Evolutionary conservation across 1,140 invertebrate species (phyloP).

Genomic region (Brachionus angularis): DNA sequence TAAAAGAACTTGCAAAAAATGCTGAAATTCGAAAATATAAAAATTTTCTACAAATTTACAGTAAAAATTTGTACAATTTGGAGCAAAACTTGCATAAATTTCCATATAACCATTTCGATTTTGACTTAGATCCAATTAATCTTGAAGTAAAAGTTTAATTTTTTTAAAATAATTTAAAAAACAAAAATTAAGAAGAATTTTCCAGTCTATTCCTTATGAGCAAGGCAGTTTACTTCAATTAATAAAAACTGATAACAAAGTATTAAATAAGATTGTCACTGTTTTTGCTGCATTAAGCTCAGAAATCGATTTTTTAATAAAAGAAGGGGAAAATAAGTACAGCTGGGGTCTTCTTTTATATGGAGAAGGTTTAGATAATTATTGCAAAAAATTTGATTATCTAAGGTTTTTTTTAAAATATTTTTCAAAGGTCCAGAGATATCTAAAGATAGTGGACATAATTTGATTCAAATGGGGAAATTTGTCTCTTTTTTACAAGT

Average conservation of each 20-base stretch:
- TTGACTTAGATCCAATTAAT: slow-evolving; percentile 41
- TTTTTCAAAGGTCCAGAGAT: background rate
- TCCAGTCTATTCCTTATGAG: slow-evolving; percentile 56
- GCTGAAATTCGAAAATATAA: slow-evolving; percentile 36
- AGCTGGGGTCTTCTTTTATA: slow-evolving; percentile 65
- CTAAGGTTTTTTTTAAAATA: background rate
- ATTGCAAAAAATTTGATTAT: background rate
- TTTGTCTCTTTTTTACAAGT: slow-evolving; percentile 64
- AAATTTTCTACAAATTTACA: slow-evolving; percentile 28
- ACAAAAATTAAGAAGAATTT: background rate
- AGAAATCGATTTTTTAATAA: slow-evolving; percentile 68
- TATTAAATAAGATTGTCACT: slow-evolving; percentile 74
- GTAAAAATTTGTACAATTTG: slow-evolving; percentile 33
- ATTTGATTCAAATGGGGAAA: slow-evolving; percentile 60
- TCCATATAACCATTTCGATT: slow-evolving; percentile 32
- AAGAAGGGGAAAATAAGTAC: slow-evolving; percentile 67
- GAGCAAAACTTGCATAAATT: slow-evolving; percentile 34
- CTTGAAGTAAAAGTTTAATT: slow-evolving; percentile 7
- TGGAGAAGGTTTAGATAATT: slow-evolving; percentile 63
- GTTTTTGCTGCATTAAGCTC: slow-evolving; percentile 72
- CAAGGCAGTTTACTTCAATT: slow-evolving; percentile 66
- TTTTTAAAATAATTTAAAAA: background rate
- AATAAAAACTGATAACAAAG: slow-evolving; percentile 74
- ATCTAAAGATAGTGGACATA: slow-evolving; percentile 40
- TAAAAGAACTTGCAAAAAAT: slow-evolving; percentile 38